Base-by-base conservation (phyloP, 2,113 vertebrate species). In the human region DNA sequence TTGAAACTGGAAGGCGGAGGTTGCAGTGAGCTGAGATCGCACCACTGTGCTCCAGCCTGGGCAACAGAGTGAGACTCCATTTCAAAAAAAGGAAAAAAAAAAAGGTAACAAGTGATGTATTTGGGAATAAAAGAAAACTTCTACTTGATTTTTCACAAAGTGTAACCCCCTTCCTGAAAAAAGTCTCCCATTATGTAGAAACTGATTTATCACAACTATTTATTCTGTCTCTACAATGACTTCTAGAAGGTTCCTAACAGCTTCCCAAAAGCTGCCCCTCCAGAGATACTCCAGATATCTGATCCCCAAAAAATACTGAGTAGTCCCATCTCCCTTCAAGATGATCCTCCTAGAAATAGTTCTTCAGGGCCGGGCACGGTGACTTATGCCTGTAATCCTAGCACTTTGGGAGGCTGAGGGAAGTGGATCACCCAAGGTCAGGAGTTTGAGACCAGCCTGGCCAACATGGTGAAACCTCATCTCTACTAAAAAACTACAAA, bases 131-230 rank as follows among this genome's bases (percentile, higher is more conserved):
- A 81, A 57, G 76, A 78, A 70, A 25, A 7, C 35, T 82, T 94
- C 43, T 87, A n/a, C 23, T 82, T 85, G 55, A 43, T 90, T 92
- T 96, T 92, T 95, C 68, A 90, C 79, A 43, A 89, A 81, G 32
- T 48, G 40, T 73, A 94, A 89, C 20, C 6, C 25, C 43, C 3
- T 81, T 8, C n/a, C 27, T 17, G 25, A 14, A 80, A 78, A 59
- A 61, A 78, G 57, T 4, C 14, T 66, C 9, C 81, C 25, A 57
- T 68, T 94, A 64, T 87, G 84, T 72, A 92, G n/a, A 96, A 94
- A 95, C 22, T 52, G 4, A 57, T 59, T 86, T n/a, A 84, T 55
- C 23, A 45, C 45, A 16, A 61, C 5, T 61, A 70, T 73, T 73
- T 66, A 13, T 81, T 90, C 48, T 86, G 18, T 76, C 35, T 66